These are phyloP conservation scores for Pelvicachromis taeniatus DNA, from an alignment of 2,113 vertebrate genomes.

Conservation along the genomic window DNA sequence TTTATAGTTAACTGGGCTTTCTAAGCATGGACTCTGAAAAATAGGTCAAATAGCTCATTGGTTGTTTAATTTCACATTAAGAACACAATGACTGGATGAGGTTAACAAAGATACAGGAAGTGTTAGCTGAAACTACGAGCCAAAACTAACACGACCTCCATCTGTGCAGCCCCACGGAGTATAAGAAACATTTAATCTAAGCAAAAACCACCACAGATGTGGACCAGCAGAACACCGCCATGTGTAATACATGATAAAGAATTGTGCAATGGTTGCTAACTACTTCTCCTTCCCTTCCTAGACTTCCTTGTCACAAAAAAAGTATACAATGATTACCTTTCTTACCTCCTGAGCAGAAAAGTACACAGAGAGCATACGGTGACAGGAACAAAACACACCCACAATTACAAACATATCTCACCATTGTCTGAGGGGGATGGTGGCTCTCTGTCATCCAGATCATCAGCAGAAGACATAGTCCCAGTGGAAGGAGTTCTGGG, in stretches of 20 bases:
- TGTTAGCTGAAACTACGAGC: neutral
- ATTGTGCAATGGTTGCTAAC: neutral
- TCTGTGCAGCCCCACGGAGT: neutral
- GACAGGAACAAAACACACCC: neutral
- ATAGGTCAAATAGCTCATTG: neutral
- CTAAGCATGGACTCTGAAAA: neutral
- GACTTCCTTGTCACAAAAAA: neutral
- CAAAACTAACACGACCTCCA: constrained; percentile 44
- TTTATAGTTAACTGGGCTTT: neutral
- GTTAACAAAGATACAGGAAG: constrained; percentile 38
- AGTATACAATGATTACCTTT: neutral
- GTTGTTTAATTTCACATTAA: neutral
- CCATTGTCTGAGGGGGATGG: constrained; percentile 91
- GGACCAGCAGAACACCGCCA: neutral
- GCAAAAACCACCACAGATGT: neutral
- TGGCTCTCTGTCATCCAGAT: constrained; percentile 93
- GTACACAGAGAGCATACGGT: neutral
- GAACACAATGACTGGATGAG: constrained; percentile 3
- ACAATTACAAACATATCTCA: constrained; percentile 34
- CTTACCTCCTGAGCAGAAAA: neutral
- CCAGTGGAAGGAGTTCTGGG: constrained; percentile 95
- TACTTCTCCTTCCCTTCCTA: neutral
- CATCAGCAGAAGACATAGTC: constrained; percentile 97
- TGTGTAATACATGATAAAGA: neutral
- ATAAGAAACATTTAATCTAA: constrained; percentile 21